phyloP scores from a whole-genome alignment of 2,888 invertebrate species.

The Cryptocephalus moraei region DNA sequence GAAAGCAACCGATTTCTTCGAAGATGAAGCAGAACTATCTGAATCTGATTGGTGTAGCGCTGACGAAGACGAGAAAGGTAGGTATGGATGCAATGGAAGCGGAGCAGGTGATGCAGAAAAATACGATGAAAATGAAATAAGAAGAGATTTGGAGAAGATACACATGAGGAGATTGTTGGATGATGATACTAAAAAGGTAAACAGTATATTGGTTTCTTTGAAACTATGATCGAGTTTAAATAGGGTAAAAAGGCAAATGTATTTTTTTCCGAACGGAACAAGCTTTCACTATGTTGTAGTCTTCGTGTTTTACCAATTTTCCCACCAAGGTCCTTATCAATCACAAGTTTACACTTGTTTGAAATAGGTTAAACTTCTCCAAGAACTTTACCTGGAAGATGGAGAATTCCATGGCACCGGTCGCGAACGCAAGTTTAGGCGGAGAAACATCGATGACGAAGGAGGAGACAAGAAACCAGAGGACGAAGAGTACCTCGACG shows the following conservation, averaged over 20 bases:
- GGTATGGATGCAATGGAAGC: slow-evolving; percentile 69
- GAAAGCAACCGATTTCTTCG: slow-evolving; percentile 64
- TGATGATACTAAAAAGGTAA: slow-evolving; percentile 76
- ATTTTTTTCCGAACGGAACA: too few species aligned
- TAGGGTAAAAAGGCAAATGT: too few species aligned
- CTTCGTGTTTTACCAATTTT: too few species aligned
- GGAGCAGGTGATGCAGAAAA: slow-evolving; percentile 75
- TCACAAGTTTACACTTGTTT: too few species aligned
- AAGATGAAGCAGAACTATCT: slow-evolving; percentile 84
- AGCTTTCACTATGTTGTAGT: too few species aligned
- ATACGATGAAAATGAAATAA: slow-evolving; percentile 68
- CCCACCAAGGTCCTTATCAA: too few species aligned
- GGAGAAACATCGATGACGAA: slow-evolving; percentile 55
- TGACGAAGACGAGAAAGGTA: slow-evolving; percentile 78
- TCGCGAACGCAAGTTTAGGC: slow-evolving; percentile 71
- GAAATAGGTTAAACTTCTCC: slow-evolving; percentile 50
- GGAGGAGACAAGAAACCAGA: slow-evolving; percentile 28
- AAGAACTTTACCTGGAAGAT: slow-evolving; percentile 82
- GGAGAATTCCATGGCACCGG: slow-evolving; percentile 73
- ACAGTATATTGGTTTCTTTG: too few species aligned
- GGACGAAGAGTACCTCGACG: slow-evolving; percentile 46
- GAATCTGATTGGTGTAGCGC: slow-evolving; percentile 85
- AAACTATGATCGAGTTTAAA: too few species aligned
- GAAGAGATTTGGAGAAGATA: slow-evolving; percentile 70
- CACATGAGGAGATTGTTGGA: slow-evolving; percentile 82